Evolutionary conservation across 1,140 invertebrate species (phyloP), one percentile per base, ranked within the genome.

Genomic region (Lanistes nyassanus): DNA sequence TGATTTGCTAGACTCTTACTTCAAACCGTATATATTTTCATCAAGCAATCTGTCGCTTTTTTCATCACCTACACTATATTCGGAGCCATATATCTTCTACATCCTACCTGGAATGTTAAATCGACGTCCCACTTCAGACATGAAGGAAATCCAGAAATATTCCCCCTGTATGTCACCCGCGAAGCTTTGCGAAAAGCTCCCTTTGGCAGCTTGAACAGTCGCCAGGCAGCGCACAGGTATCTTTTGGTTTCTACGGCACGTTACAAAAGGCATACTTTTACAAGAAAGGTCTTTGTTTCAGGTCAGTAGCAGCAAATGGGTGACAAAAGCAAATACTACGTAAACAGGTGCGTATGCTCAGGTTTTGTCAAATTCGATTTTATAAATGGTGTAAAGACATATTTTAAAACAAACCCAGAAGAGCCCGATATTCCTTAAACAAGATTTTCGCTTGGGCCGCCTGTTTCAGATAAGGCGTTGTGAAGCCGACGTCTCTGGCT

Each of bases 381-480:
- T 36, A 21, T 11, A 42, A n/a, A 21, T 26, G 34, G 16, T 0
- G 37, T 19, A n/a, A 71, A 34, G n/a, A 19, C 26, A 71, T 23
- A 11, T 29, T 26, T 23, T 34, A 19, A 47, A 66, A 65, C 75
- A 71, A 55, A 77, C 76, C 26, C 9, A 77, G 34, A 34, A 37
- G 34, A 26, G 29, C 23, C 19, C 31, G 72, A 34, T 74, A 77
- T 29, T 73, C 76, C 34, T 73, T 64, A 23, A 64, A 73, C 26
- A 39, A 51, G 60, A 77, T 47, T 34, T 73, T 47, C 6, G 73
- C 70, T 42, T 56, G 62, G 7, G 42, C 76, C 26, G 42, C 69
- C 19, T 56, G 51, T 16, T 64, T 77, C 0, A 77, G 64, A 53
- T 73, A 74, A 26, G 76, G 76, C 16, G 42, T 65, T 19, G 76